Percentiles rank a stretch among this genome's conserved stretches.
Conservation (phyloP, 2,888 invertebrate species). For the Thera obeliscata region DNA sequence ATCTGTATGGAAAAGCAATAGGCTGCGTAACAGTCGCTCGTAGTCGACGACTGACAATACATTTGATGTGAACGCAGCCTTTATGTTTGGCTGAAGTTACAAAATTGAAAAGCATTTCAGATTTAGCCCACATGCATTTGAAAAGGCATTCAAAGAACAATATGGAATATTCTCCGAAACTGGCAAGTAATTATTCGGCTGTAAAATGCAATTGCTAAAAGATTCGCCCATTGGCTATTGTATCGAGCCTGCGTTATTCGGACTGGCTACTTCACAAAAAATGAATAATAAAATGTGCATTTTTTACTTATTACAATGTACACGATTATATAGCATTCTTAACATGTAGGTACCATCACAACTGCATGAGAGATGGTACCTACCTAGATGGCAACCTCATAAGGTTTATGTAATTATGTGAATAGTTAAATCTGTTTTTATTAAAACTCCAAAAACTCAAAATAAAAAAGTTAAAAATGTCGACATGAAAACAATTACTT, state of each 20-base stretch:
- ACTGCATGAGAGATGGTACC: too few relatives aligned
- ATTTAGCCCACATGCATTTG: background rate
- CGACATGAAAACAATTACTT: background rate
- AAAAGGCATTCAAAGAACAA: background rate
- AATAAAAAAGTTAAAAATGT: background rate
- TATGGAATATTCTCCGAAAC: background rate
- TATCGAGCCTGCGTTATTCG: constrained; percentile 42
- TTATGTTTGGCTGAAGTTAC: background rate
- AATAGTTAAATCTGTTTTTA: too few relatives aligned
- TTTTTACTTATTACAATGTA: constrained; percentile 13
- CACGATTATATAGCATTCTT: too few relatives aligned
- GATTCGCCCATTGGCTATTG: constrained; percentile 44
- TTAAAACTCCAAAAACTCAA: too few relatives aligned
- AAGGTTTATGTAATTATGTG: too few relatives aligned
- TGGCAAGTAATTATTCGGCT: constrained; percentile 12
- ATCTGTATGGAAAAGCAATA: too few relatives aligned
- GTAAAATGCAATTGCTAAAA: constrained; percentile 44
- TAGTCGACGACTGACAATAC: too few relatives aligned
- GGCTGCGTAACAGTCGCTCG: too few relatives aligned
- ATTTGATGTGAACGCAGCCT: too few relatives aligned
- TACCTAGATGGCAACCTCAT: too few relatives aligned
- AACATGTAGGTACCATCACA: too few relatives aligned
- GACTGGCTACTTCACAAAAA: constrained; percentile 34
- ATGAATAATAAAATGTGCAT: constrained; percentile 13
- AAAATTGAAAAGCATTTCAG: background rate